Conservation (phyloP, 2,888 invertebrate species). For the Drosophila cracens region DNA sequence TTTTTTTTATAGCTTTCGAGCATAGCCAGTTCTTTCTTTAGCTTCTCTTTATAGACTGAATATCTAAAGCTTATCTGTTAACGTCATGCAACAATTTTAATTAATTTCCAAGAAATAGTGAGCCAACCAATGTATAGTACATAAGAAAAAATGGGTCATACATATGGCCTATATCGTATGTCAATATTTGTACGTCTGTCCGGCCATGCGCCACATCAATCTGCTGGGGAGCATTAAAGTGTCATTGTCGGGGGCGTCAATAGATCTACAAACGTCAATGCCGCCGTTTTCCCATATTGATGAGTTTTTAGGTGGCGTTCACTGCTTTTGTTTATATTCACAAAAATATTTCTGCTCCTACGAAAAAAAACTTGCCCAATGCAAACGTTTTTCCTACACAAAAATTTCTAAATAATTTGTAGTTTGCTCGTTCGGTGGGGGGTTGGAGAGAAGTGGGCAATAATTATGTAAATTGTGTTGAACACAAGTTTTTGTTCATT, state of each 20-base stretch:
- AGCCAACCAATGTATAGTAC: slow-evolving; percentile 19
- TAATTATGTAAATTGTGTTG: slow-evolving; percentile 72
- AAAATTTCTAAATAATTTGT: slow-evolving; percentile 56
- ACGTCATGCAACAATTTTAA: slow-evolving; percentile 7
- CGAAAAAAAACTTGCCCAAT: slow-evolving; percentile 42
- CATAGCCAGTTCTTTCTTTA: neutral
- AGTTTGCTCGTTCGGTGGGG: neutral
- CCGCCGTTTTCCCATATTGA: slow-evolving; percentile 58
- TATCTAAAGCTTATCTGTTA: neutral
- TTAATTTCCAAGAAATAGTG: slow-evolving; percentile 38
- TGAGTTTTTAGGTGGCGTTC: slow-evolving; percentile 71
- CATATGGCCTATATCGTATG: slow-evolving; percentile 62
- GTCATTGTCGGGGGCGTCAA: slow-evolving; percentile 74
- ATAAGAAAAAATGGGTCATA: slow-evolving; percentile 23
- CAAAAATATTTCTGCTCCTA: slow-evolving; percentile 30
- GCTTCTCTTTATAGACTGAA: neutral
- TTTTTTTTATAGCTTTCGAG: neutral
- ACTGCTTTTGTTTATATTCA: slow-evolving; percentile 66
- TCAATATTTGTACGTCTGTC: slow-evolving; percentile 45
- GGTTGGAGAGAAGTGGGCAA: slow-evolving; percentile 52
- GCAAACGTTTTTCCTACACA: slow-evolving; percentile 48
- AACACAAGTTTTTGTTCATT: slow-evolving; percentile 59
- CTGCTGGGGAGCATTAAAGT: slow-evolving; percentile 69
- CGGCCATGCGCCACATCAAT: slow-evolving; percentile 64
- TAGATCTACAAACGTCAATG: slow-evolving; percentile 77